Base-by-base conservation (phyloP, 2,888 invertebrate genomes). In the Morpho achilles region DNA sequence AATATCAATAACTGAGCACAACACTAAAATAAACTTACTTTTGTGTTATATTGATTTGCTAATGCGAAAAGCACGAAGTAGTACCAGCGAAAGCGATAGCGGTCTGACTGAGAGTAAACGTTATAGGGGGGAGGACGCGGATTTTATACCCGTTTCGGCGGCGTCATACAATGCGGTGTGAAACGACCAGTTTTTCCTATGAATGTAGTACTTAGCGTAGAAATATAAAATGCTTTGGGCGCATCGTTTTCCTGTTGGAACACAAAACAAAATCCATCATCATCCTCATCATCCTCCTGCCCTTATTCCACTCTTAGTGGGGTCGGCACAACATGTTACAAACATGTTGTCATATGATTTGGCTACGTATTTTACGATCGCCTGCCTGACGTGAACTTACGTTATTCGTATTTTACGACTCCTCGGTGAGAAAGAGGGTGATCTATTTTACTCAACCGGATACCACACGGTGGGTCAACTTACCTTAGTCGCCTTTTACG, bases 91-190 rank as follows among this genome's bases (percentile, higher is more conserved):
- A 69, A 59, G 61, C 67, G 66, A 73, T 69, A 59, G 61, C 67
- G 63, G 57, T 63, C 64, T 60, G 66, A 73, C 73, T 61, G 77
- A 78, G 74, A 69, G 65, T 83, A 79, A 71, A 69, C 70, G 66
- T 62, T 70, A 70, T 76, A 74, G 76, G 77, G 69, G 77, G 79
- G 83, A 78, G 75, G 65, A 61, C 70, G 70, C 69, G 61, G 59
- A 68, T 74, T 83, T 74, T 83, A 83, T 83, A 76, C 69, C 62
- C 58, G 67, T 63, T 62, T 5, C 22, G 39, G 42, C 44, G 9
- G 43, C 23, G 43, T 7, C 8, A 39, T 41, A 42, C 54, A 48
- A 48, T 53, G 44, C 47, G n/a, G 8, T n/a, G 7, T 8, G 47
- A 42, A 41, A 44, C 59, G 66, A 60, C 62, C 63, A 64, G 66